phyloP scores from a whole-genome alignment of 53 echinoderm and acorn worm species.

The Hippasteria phrygiana region DNA sequence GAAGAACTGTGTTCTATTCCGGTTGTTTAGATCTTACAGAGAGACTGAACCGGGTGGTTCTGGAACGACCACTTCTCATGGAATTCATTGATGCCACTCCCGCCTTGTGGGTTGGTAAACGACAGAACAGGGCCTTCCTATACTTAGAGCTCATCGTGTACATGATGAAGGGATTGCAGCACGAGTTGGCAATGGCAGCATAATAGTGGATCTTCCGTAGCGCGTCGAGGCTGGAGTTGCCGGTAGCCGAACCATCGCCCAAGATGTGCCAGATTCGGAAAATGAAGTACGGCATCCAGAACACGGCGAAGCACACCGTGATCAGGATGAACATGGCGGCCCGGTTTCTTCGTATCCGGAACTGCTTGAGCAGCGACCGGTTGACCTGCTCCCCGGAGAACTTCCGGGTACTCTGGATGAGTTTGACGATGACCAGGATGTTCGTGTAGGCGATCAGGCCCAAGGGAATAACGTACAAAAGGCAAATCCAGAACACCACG shows the following conservation, averaged over 20 bases:
- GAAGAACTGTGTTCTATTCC: not conserved
- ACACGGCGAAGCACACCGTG: slow-evolving; percentile 80
- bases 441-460: slow-evolving; percentile 73
- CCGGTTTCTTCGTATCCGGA: slow-evolving; percentile 76
- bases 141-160: slow-evolving; percentile 91
- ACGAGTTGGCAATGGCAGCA: slow-evolving; percentile 86
- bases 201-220: slow-evolving; percentile 77
- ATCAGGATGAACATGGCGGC: slow-evolving; percentile 81
- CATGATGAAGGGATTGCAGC: slow-evolving; percentile 85
- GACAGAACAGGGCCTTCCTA: slow-evolving; percentile 59
- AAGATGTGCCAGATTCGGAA: slow-evolving; percentile 71
- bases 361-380: slow-evolving; percentile 69
- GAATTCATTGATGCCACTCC: slow-evolving; percentile 19
- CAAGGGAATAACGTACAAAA: slow-evolving; percentile 74
- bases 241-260: not conserved
- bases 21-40: slow-evolving; percentile 17
- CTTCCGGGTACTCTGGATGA: slow-evolving; percentile 72
- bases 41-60: slow-evolving; percentile 42
- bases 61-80: slow-evolving; percentile 7
- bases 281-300: slow-evolving; percentile 78
- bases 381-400: slow-evolving; percentile 72
- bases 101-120: not conserved
- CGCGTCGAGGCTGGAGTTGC: not conserved
- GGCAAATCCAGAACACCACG: slow-evolving; percentile 55
- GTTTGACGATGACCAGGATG: slow-evolving; percentile 71